Percentiles rank a stretch among this genome's conserved stretches.
Conservation (phyloP, 2,113 vertebrate species). For the Xyliphius kryptos region DNA sequence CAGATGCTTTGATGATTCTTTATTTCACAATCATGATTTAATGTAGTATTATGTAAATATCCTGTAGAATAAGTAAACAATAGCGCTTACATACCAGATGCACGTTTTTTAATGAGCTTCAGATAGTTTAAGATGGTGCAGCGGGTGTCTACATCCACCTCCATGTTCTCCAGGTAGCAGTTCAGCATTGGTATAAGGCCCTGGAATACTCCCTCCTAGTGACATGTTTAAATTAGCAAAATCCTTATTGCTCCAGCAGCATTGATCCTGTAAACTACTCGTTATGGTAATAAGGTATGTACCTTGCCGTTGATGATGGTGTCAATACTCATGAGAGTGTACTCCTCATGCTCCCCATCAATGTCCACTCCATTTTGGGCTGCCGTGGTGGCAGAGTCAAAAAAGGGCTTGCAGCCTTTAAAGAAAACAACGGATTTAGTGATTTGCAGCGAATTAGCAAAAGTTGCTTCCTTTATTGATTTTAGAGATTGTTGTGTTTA, state of each 20-base stretch:
- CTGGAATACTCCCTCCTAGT: constrained; percentile 90
- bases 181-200: constrained; percentile 94
- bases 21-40: no score
- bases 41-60: not conserved
- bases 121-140: constrained; percentile 97
- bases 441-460: not conserved
- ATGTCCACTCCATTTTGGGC: constrained; percentile 69
- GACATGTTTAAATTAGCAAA: constrained; percentile 1
- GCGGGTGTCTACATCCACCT: constrained; percentile 95
- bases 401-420: constrained; percentile 76
- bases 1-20: no score
- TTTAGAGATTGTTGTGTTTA: not conserved
- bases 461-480: not conserved
- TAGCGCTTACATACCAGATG: constrained; percentile 73
- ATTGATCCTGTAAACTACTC: not conserved
- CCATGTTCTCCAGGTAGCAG: constrained; percentile 97
- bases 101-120: constrained; percentile 95
- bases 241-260: not conserved
- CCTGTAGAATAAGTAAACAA: not conserved
- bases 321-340: constrained; percentile 91
- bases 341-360: constrained; percentile 68
- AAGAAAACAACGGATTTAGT: not conserved
- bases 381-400: constrained; percentile 70
- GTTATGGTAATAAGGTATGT: not conserved
- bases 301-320: constrained; percentile 98